These are phyloP conservation scores for Leptinotarsa defecta DNA, from an alignment of 1,140 invertebrate genomes.

Conservation along the genomic window DNA sequence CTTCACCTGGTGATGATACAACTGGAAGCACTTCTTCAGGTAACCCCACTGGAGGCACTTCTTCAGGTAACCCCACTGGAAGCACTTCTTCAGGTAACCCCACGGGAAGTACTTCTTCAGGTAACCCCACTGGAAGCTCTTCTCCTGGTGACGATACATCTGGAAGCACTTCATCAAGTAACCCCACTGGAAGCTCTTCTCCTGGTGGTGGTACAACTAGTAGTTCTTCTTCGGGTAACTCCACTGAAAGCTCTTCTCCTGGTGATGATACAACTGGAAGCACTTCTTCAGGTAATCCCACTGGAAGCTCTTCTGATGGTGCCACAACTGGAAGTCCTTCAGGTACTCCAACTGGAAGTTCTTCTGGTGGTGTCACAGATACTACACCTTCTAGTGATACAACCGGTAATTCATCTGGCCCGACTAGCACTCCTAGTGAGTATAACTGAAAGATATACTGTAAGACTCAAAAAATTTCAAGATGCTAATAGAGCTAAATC, in stretches of 20 bases:
- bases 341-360: too few species aligned
- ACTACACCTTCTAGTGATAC: too few species aligned
- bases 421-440: too few species aligned
- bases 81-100: background rate
- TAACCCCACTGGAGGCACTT: too few species aligned
- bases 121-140: background rate
- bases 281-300: background rate
- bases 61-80: background rate
- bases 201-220: background rate
- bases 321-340: background rate
- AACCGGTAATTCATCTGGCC: too few species aligned
- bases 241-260: background rate
- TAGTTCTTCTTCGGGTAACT: background rate
- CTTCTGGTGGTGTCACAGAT: too few species aligned
- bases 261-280: background rate
- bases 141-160: background rate
- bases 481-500: too few species aligned
- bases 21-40: too few species aligned
- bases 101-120: background rate
- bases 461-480: too few species aligned
- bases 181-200: background rate
- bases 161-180: background rate
- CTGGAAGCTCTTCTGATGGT: background rate
- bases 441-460: too few species aligned
- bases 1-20: too few species aligned